A percentile compares a stretch with the other conserved stretches of the same genome.
Evolutionary conservation across 2,113 vertebrate genomes (phyloP).

Genomic region (Lanius collurio): DNA sequence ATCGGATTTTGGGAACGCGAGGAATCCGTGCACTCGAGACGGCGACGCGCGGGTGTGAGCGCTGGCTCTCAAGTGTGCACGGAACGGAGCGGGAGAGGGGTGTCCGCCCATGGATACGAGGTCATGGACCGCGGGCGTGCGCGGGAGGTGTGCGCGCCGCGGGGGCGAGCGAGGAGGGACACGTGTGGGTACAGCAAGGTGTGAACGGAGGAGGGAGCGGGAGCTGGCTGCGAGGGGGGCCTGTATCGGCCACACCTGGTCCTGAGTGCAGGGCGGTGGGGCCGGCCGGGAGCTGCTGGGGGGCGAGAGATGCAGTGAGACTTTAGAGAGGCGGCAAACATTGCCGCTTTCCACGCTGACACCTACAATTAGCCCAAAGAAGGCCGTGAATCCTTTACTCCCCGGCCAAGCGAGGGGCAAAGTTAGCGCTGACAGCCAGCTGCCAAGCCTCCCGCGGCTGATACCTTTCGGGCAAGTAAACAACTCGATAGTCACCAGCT

Average conservation of each 20-base stretch:
- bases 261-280: background rate
- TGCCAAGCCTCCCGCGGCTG: slow-evolving; percentile 34
- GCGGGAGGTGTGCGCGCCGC: background rate
- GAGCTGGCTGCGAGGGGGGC: rapidly evolving
- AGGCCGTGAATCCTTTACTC: slow-evolving; percentile 60
- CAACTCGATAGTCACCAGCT: background rate
- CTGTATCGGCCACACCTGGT: background rate
- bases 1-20: background rate
- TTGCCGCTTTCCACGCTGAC: slow-evolving; percentile 67
- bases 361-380: slow-evolving; percentile 57
- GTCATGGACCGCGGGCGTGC: background rate
- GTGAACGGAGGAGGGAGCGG: background rate
- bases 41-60: background rate
- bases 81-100: background rate
- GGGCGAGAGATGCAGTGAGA: slow-evolving; percentile 1
- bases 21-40: rapidly evolving
- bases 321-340: slow-evolving; percentile 48
- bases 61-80: background rate
- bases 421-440: slow-evolving; percentile 23
- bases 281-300: background rate
- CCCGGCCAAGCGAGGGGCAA: slow-evolving; percentile 36
- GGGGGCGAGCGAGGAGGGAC: background rate
- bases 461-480: slow-evolving; percentile 34
- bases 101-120: rapidly evolving
- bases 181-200: background rate